Base-by-base conservation (phyloP, 2,888 invertebrate species). In the Acrobasis consociella region DNA sequence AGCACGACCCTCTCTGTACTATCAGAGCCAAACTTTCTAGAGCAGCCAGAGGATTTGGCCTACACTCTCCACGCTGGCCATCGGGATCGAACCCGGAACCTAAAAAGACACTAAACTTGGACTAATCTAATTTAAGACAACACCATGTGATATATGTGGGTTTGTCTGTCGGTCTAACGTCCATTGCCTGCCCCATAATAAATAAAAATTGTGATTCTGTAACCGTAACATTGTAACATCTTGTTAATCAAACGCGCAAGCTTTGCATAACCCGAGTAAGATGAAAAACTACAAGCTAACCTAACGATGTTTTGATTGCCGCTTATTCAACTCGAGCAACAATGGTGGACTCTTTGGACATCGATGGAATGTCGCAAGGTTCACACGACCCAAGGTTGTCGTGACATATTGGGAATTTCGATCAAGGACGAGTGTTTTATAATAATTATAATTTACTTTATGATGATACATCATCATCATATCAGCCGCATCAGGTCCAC, bases 241-340 rank as follows among this genome's bases (percentile, higher is more conserved):
- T 52, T 52, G 31, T 39, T 39, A 56, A 10, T 13, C 39, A 46
- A 22, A 56, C 38, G 8, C 39, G 8, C 39, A 55, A 38, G 38
- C 9, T 56, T 56, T 56, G 56, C 56, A 42, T 56, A 56, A 56
- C 17, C 17, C 17, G 56, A 22, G 42, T 46, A 13, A 13, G 13
- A 56, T 42, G 31, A 52, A 52, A 52, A 39, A 16, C 55, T 55
- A 55, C 55, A 56, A 42, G 8, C 42, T 56, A 56, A 56, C 56
- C 42, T 56, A 56, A 56, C 56, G 56, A 56, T 56, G 56, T 56
- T 56, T 56, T 56, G 56, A 56, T 56, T 56, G 56, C 56, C 56
- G 42, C 22, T 56, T 17, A 17, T 56, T 46, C 56, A 56, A 42
- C 17, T 13, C 7, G 13, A 17, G 42, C 42, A 13, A 56, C 56